Percentiles rank a stretch among this genome's conserved stretches.
Conservation (phyloP, 2,888 invertebrate species). For the Cantharis rufa region DNA sequence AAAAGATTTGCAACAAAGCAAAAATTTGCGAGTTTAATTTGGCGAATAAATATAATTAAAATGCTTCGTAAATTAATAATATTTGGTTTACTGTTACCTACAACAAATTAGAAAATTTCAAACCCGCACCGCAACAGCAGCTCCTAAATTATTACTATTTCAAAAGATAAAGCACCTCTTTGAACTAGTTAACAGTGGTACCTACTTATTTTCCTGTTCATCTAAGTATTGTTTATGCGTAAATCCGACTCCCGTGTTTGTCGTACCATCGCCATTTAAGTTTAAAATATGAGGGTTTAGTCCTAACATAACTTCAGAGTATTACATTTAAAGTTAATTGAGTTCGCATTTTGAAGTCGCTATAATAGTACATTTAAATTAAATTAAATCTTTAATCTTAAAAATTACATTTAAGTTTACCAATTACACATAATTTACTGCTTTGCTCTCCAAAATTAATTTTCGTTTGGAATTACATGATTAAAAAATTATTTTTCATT, state of each 20-base stretch:
- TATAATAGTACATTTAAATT: neutral
- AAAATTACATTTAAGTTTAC: neutral
- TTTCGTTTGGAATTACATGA: neutral
- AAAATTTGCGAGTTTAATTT: neutral
- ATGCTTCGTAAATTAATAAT: neutral
- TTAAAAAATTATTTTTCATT: neutral
- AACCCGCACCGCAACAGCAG: neutral
- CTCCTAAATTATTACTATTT: neutral
- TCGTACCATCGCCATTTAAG: neutral
- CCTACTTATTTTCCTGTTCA: neutral
- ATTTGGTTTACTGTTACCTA: neutral
- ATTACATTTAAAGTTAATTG: neutral
- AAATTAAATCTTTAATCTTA: neutral
- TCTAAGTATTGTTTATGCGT: neutral
- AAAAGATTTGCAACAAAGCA: neutral
- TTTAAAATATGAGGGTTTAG: neutral
- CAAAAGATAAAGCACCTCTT: neutral
- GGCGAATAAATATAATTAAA: neutral
- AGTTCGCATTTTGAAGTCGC: neutral
- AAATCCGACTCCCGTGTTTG: neutral
- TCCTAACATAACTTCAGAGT: neutral
- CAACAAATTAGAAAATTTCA: neutral
- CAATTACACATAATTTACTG: neutral
- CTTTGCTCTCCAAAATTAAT: neutral
- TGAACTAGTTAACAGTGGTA: neutral